phyloP scores from a whole-genome alignment of 2,113 vertebrate species.

The Pseudonaja textilis region DNA sequence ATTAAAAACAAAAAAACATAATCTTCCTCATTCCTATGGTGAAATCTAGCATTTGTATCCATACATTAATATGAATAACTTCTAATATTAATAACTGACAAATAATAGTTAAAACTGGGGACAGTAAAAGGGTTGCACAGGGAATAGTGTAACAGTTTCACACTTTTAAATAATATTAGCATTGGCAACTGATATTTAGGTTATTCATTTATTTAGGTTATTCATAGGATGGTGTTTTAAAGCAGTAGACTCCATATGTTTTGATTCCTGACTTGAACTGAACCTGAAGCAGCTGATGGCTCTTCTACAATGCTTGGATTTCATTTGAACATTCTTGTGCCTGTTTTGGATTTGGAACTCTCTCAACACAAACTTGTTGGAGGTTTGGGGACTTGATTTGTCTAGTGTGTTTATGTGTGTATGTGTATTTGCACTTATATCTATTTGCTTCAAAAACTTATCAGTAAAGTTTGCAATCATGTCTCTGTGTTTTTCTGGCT shows the following conservation, averaged over 20 bases:
- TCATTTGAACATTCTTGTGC: neutral
- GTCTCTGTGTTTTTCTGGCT: neutral
- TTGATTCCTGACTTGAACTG: neutral
- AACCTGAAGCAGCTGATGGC: neutral
- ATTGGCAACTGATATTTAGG: neutral
- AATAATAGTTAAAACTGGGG: neutral
- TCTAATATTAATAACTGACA: neutral
- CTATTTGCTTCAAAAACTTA: neutral
- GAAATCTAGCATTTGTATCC: neutral
- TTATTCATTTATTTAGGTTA: neutral
- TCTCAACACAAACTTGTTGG: neutral
- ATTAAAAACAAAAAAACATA: neutral
- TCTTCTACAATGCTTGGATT: neutral
- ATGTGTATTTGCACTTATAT: neutral
- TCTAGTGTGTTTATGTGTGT: neutral
- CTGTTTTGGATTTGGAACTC: neutral
- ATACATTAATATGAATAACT: neutral
- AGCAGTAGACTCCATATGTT: neutral
- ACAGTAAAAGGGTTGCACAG: neutral
- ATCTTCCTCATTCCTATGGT: neutral
- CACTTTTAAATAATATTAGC: neutral
- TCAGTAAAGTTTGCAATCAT: neutral
- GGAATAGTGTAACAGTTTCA: neutral
- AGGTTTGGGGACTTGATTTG: neutral
- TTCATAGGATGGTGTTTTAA: neutral